Evolutionary conservation across 2,113 vertebrate species (phyloP).

Genomic region (Eira barbara): DNA sequence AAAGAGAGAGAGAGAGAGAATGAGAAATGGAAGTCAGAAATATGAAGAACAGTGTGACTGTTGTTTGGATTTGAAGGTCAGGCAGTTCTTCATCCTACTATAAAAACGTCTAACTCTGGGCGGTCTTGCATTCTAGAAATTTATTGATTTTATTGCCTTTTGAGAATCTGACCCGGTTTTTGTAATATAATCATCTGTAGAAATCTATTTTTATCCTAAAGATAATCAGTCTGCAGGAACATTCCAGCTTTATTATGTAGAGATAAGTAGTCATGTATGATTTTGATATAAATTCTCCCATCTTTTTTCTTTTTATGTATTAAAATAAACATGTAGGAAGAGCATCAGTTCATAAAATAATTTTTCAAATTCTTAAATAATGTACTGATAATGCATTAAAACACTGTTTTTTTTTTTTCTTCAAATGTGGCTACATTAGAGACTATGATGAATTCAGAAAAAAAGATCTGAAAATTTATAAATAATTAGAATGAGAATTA

Average conservation of each 20-base stretch:
- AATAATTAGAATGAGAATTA: neutral
- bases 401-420: slow-evolving; percentile 39
- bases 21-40: neutral
- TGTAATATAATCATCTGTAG: slow-evolving; percentile 51
- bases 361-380: slow-evolving; percentile 49
- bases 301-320: neutral
- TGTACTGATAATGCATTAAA: slow-evolving; percentile 47
- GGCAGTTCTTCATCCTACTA: neutral
- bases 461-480: neutral
- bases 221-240: neutral
- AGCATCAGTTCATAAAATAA: slow-evolving; percentile 50
- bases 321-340: neutral
- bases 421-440: neutral
- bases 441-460: neutral
- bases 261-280: neutral
- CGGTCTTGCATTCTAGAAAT: neutral
- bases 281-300: slow-evolving; percentile 33
- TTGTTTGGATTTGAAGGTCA: slow-evolving; percentile 41
- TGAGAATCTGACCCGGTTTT: neutral
- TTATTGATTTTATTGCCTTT: slow-evolving; percentile 49
- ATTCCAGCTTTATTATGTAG: neutral
- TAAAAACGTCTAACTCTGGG: neutral
- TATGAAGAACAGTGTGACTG: neutral
- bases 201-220: slow-evolving; percentile 67
- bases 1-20: neutral